Evolutionary conservation across 1,140 invertebrate species (phyloP).

Genomic region (Drosophila santomea): DNA sequence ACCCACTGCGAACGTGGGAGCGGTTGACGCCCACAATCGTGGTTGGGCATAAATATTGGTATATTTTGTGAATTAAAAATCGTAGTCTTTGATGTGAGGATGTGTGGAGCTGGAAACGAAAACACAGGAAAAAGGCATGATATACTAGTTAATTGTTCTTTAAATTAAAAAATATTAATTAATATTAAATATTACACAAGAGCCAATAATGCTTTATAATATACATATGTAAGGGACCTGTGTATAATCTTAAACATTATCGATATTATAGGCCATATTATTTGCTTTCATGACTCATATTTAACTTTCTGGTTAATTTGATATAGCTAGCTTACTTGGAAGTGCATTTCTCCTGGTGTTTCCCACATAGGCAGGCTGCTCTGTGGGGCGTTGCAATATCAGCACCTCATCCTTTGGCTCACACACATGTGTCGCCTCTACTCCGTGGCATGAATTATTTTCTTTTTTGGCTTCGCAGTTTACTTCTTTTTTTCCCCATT

Average conservation of each 20-base stretch:
- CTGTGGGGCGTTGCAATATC: constrained; percentile 68
- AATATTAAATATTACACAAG: no score
- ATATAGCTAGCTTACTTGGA: neutral
- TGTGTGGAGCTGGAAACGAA: neutral
- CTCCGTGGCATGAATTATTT: constrained; percentile 37
- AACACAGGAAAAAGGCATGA: neutral
- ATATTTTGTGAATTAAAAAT: constrained; percentile 46
- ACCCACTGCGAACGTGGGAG: constrained; percentile 26
- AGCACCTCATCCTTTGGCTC: constrained; percentile 67
- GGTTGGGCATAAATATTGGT: constrained; percentile 62
- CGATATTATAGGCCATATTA: no score
- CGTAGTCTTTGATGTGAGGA: constrained; percentile 11
- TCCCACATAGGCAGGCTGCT: constrained; percentile 16
- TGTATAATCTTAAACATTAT: no score
- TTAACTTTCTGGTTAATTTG: neutral
- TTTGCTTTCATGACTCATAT: no score
- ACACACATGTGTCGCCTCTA: constrained; percentile 39
- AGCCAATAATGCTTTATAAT: no score
- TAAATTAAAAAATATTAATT: no score
- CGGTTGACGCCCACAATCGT: constrained; percentile 23
- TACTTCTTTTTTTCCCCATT: constrained; percentile 5
- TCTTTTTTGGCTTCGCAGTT: constrained; percentile 12
- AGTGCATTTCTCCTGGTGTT: neutral
- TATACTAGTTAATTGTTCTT: neutral
- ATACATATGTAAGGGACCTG: no score